phyloP scores from a whole-genome alignment of 2,113 vertebrate species.

The Syngnathus scovelli region DNA sequence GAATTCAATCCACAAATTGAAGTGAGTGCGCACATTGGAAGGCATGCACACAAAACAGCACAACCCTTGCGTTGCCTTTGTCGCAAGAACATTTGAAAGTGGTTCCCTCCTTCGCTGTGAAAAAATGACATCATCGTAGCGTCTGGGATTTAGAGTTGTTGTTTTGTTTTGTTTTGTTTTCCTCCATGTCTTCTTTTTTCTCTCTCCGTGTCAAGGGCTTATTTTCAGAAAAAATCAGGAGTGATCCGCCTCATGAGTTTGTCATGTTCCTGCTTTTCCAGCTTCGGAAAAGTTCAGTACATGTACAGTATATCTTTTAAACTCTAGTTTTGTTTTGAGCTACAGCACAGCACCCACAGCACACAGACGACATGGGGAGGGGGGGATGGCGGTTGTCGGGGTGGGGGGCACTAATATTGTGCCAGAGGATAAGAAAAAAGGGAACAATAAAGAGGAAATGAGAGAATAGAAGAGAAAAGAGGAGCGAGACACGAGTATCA shows the following conservation, averaged over 20 bases:
- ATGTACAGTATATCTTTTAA: constrained; percentile 34
- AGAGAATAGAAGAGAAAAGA: constrained; percentile 22
- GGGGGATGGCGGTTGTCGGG: background rate
- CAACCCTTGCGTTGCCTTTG: constrained; percentile 45
- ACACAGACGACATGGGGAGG: constrained; percentile 59
- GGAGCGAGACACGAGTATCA: constrained; percentile 38
- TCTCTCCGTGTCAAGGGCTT: constrained; percentile 48
- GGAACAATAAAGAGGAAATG: constrained; percentile 29
- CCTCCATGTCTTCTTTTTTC: constrained; percentile 57
- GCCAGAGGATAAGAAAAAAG: constrained; percentile 52
- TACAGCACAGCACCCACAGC: constrained; percentile 74
- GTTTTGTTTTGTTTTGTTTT: background rate
- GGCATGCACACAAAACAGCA: constrained; percentile 35
- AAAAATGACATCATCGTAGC: constrained; percentile 66
- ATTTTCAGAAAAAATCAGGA: constrained; percentile 59
- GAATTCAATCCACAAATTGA: constrained; percentile 42
- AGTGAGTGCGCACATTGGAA: constrained; percentile 28
- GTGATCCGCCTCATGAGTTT: constrained; percentile 43
- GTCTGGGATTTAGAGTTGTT: constrained; percentile 11
- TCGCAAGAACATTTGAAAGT: constrained; percentile 63
- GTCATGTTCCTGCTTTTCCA: constrained; percentile 48
- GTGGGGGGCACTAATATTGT: constrained; percentile 59
- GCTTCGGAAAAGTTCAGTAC: constrained; percentile 51
- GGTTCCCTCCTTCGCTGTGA: constrained; percentile 55
- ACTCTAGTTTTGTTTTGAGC: constrained; percentile 63